phyloP scores from a whole-genome alignment of 2,797 vertebrate species.

The Sebastes vulpes region DNA sequence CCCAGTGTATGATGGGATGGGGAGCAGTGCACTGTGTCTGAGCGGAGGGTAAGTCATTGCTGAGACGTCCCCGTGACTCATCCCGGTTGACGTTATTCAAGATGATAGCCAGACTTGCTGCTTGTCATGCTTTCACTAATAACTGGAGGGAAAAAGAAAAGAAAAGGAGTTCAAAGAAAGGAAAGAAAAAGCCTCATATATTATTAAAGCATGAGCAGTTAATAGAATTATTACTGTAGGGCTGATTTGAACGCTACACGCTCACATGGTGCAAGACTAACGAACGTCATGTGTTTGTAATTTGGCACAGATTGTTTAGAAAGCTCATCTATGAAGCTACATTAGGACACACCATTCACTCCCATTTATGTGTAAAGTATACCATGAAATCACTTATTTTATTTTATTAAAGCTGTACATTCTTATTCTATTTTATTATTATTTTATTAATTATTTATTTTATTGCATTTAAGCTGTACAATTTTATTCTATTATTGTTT shows the following conservation, averaged over 20 bases:
- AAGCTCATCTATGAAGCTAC: background rate
- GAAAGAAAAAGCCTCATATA: slow-evolving; percentile 19
- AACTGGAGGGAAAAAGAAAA: slow-evolving; percentile 28
- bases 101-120: slow-evolving; percentile 68
- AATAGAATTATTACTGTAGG: slow-evolving; percentile 16
- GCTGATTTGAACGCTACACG: background rate
- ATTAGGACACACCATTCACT: background rate
- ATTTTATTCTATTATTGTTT: too few relatives aligned
- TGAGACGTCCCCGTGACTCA: slow-evolving; percentile 66
- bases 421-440: too few relatives aligned
- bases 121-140: slow-evolving; percentile 34
- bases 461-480: too few relatives aligned
- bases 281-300: background rate
- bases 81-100: slow-evolving; percentile 65
- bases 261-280: slow-evolving; percentile 2
- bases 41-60: slow-evolving; percentile 50
- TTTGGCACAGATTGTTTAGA: background rate
- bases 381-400: background rate
- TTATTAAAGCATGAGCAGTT: slow-evolving; percentile 38
- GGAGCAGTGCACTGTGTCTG: slow-evolving; percentile 22
- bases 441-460: too few relatives aligned
- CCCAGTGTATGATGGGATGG: slow-evolving; percentile 58
- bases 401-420: too few relatives aligned
- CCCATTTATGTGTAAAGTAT: background rate
- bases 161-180: slow-evolving; percentile 24